phyloP scores from a whole-genome alignment of 2,888 invertebrate species.

The Lordiphosa andalusiaca region DNA sequence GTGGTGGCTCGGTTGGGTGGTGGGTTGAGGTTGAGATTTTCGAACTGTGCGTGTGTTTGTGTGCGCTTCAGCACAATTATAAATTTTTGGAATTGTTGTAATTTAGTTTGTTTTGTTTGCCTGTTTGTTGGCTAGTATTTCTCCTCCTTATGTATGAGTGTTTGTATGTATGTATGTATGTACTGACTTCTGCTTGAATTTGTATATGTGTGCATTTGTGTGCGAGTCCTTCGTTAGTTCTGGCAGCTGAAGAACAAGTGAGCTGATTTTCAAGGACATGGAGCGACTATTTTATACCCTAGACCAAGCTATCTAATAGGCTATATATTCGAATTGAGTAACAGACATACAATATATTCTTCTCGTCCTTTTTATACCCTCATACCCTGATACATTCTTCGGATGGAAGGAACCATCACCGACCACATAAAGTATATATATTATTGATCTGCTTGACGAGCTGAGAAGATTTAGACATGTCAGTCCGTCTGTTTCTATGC shows the following conservation, averaged over 20 bases:
- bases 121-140: conserved; percentile 62
- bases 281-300: neutral
- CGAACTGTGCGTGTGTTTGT: conserved; percentile 14
- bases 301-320: too few species aligned
- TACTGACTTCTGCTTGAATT: conserved; percentile 30
- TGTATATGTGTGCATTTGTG: conserved; percentile 31
- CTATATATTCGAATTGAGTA: too few species aligned
- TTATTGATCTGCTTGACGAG: too few species aligned
- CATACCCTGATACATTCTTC: too few species aligned
- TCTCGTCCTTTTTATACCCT: too few species aligned
- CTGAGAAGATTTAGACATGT: too few species aligned
- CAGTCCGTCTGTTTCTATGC: too few species aligned
- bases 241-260: conserved; percentile 13
- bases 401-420: too few species aligned
- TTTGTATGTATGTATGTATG: conserved; percentile 40
- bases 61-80: conserved; percentile 69
- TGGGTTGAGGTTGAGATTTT: conserved; percentile 65
- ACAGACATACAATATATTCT: too few species aligned
- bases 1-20: conserved; percentile 40
- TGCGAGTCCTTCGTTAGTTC: conserved; percentile 8
- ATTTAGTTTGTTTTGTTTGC: conserved; percentile 76
- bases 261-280: conserved; percentile 1
- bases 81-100: conserved; percentile 77
- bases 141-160: conserved; percentile 35
- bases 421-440: too few species aligned